Evolutionary conservation across 2,113 vertebrate genomes (phyloP).

Genomic region (Regulus satrapa): DNA sequence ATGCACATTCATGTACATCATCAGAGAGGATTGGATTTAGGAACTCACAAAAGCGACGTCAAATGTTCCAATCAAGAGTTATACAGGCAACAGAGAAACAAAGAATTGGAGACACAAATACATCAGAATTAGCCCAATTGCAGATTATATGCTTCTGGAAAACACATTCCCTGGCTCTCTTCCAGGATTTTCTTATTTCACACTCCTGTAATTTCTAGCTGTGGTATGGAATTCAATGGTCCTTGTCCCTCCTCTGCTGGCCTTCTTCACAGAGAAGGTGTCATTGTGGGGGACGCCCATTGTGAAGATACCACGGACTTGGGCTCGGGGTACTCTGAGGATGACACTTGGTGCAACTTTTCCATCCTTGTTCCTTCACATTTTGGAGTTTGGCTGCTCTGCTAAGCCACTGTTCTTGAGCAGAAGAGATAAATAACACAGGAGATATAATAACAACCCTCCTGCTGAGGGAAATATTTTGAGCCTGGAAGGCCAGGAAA

Average conservation of each 20-base stretch:
- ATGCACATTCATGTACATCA: slow-evolving; percentile 70
- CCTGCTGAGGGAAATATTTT: slow-evolving; percentile 7
- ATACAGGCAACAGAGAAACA: slow-evolving; percentile 72
- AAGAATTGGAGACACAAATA: slow-evolving; percentile 68
- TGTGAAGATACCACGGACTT: neutral
- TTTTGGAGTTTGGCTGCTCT: neutral
- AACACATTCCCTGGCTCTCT: slow-evolving; percentile 62
- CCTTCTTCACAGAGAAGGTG: neutral
- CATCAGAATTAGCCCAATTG: slow-evolving; percentile 78
- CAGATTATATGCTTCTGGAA: slow-evolving; percentile 63
- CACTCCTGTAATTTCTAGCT: slow-evolving; percentile 6
- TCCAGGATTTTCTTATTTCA: slow-evolving; percentile 52
- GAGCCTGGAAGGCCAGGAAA: neutral
- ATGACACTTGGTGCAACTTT: neutral
- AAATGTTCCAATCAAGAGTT: slow-evolving; percentile 77
- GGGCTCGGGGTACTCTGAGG: neutral
- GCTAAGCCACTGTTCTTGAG: neutral
- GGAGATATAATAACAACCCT: neutral
- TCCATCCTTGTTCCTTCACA: neutral
- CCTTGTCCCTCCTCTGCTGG: neutral
- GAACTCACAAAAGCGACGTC: slow-evolving; percentile 71
- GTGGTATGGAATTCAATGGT: neutral
- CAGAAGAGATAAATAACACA: neutral
- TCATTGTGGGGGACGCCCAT: rapidly evolving
- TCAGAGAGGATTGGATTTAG: slow-evolving; percentile 74